Conservation (phyloP, 2,113 vertebrate genomes). For the Tapirus terrestris region DNA sequence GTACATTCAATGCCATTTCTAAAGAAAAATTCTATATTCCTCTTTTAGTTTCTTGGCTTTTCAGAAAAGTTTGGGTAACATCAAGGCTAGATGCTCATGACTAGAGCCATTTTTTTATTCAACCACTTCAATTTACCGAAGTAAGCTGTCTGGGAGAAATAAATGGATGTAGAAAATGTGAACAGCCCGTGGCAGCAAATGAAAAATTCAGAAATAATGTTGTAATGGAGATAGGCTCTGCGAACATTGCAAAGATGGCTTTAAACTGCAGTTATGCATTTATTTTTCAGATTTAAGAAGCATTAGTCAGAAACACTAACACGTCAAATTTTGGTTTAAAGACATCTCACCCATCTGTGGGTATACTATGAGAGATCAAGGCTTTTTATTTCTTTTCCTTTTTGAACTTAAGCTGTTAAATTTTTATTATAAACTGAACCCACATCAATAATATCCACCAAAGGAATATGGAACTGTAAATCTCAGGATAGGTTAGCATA, state of each 20-base stretch:
- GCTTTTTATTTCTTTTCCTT: neutral
- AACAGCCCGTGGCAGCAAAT: constrained; percentile 21
- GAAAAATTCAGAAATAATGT: constrained; percentile 70
- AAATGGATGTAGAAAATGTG: constrained; percentile 51
- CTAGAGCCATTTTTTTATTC: neutral
- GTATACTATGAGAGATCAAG: neutral
- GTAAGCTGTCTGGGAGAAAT: constrained; percentile 53
- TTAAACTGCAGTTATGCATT: constrained; percentile 44
- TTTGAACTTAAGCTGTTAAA: neutral
- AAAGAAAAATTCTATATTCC: neutral
- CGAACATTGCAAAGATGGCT: neutral
- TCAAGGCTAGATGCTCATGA: neutral
- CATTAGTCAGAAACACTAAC: constrained; percentile 4
- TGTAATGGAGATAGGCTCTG: constrained; percentile 31
- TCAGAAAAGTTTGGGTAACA: constrained; percentile 30
- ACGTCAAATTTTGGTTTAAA: constrained; percentile 59
- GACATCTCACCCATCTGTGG: neutral
- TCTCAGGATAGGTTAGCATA: neutral
- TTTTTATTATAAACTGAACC: constrained; percentile 39
- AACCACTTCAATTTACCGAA: constrained; percentile 56
- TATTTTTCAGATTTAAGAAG: constrained; percentile 24
- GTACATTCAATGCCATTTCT: neutral
- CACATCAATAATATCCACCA: constrained; percentile 14
- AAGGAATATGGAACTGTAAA: constrained; percentile 14
- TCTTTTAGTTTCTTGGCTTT: constrained; percentile 5